phyloP scores from a whole-genome alignment of 2,888 invertebrate genomes.

The Brachypalpus laphriformis region DNA sequence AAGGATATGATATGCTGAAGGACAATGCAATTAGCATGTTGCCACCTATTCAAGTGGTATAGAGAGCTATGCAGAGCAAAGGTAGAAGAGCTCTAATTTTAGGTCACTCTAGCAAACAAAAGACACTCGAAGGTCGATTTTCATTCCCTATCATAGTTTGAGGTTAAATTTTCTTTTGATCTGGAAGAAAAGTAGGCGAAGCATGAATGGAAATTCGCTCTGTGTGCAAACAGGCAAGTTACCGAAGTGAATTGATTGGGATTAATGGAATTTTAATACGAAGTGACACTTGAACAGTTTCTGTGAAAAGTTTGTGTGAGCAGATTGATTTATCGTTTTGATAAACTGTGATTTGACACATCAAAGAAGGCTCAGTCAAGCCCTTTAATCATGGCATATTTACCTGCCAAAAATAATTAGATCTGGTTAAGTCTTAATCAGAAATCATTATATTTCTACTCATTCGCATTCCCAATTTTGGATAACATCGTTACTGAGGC shows the following conservation, averaged over 20 bases:
- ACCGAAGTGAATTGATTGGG: conserved; percentile 9
- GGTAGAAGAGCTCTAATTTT: conserved; percentile 62
- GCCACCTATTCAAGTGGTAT: conserved; percentile 57
- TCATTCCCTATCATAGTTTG: conserved; percentile 1
- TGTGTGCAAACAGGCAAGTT: conserved; percentile 14
- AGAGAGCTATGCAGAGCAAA: conserved; percentile 41
- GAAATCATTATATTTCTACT: too few species aligned
- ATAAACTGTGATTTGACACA: conserved; percentile 1
- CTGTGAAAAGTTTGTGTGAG: neutral
- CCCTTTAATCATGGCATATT: neutral
- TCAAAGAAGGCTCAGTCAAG: neutral
- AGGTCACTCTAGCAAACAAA: conserved; percentile 49
- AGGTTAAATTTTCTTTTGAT: conserved; percentile 21
- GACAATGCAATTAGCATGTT: conserved; percentile 71
- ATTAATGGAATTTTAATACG: conserved; percentile 64
- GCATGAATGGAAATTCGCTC: neutral
- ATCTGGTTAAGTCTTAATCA: too few species aligned
- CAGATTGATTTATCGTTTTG: conserved; percentile 32
- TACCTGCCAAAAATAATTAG: neutral
- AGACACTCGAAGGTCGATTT: conserved; percentile 42
- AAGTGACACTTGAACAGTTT: conserved; percentile 16
- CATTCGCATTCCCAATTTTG: too few species aligned
- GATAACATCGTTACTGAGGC: too few species aligned
- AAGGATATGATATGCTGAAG: conserved; percentile 55
- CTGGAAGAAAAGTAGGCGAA: neutral